phyloP scores from a whole-genome alignment of 2,888 invertebrate species.

The Ophioninae sp. region DNA sequence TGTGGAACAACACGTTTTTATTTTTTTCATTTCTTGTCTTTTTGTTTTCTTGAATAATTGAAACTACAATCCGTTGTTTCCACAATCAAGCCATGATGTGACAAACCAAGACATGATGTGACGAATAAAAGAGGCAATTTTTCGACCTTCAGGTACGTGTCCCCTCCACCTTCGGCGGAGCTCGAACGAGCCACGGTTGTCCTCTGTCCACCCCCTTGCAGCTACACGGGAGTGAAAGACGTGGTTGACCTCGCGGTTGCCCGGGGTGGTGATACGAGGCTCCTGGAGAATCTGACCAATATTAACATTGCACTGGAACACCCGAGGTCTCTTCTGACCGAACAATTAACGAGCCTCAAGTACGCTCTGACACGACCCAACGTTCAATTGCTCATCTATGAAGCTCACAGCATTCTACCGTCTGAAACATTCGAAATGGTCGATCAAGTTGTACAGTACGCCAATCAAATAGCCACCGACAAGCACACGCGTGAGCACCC shows the following conservation, averaged over 20 bases:
- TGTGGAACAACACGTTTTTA: slow-evolving; percentile 43
- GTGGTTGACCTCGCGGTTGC: slow-evolving; percentile 87
- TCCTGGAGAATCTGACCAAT: slow-evolving; percentile 85
- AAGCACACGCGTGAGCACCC: slow-evolving; percentile 83
- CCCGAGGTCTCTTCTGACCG: slow-evolving; percentile 84
- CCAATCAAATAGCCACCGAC: slow-evolving; percentile 87
- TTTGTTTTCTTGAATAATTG: neutral
- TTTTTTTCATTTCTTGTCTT: neutral
- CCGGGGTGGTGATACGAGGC: slow-evolving; percentile 88
- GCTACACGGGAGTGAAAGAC: slow-evolving; percentile 90
- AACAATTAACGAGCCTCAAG: slow-evolving; percentile 88
- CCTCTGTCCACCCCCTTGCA: slow-evolving; percentile 90
- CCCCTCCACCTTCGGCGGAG: slow-evolving; percentile 78
- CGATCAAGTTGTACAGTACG: slow-evolving; percentile 85
- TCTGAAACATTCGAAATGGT: slow-evolving; percentile 90
- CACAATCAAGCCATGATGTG: too few relatives aligned
- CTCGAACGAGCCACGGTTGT: slow-evolving; percentile 85
- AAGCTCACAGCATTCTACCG: slow-evolving; percentile 89
- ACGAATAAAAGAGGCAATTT: too few relatives aligned
- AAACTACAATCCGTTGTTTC: too few relatives aligned
- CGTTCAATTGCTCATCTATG: slow-evolving; percentile 90
- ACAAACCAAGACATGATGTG: neutral
- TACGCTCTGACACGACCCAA: slow-evolving; percentile 90
- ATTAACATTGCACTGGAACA: slow-evolving; percentile 65
- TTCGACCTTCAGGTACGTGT: slow-evolving; percentile 66